phyloP scores from a whole-genome alignment of 1,140 invertebrate genomes.

The Orchestia grillus region DNA sequence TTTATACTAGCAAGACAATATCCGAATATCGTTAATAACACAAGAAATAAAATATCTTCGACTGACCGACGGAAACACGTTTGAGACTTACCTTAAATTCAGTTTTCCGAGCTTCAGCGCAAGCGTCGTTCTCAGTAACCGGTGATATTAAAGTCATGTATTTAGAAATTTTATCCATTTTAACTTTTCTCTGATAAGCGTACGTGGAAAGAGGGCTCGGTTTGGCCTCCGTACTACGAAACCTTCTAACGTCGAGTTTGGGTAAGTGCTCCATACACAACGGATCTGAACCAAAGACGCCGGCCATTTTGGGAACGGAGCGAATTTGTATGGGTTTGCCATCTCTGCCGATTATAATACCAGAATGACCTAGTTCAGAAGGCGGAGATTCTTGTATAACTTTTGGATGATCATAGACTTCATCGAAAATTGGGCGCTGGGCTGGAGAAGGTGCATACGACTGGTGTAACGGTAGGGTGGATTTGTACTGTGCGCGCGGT shows the following conservation, averaged over 20 bases:
- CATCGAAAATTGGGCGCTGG: not conserved
- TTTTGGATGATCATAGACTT: slow-evolving; percentile 12
- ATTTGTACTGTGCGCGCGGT: not conserved
- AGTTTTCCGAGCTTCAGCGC: not conserved
- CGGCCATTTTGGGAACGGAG: not conserved
- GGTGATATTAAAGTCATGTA: slow-evolving; percentile 33
- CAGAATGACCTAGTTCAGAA: not conserved
- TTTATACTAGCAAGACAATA: not conserved
- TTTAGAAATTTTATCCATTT: slow-evolving; percentile 18
- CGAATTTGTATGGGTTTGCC: slow-evolving; percentile 28
- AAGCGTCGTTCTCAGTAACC: not conserved
- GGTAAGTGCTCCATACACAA: slow-evolving; percentile 10
- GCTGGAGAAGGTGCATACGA: not conserved
- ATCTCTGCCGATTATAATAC: slow-evolving; percentile 14
- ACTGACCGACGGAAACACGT: not conserved
- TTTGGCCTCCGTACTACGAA: not conserved
- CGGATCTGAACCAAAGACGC: slow-evolving; percentile 18
- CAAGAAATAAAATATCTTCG: not conserved
- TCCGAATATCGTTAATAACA: not conserved
- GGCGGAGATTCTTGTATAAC: not conserved
- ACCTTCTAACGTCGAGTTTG: not conserved
- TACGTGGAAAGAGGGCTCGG: not conserved
- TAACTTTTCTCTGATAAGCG: not conserved
- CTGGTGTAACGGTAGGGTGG: not conserved
- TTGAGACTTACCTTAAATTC: not conserved